phyloP scores from a whole-genome alignment of 2,113 vertebrate species.

The Ptilonorhynchus violaceus region DNA sequence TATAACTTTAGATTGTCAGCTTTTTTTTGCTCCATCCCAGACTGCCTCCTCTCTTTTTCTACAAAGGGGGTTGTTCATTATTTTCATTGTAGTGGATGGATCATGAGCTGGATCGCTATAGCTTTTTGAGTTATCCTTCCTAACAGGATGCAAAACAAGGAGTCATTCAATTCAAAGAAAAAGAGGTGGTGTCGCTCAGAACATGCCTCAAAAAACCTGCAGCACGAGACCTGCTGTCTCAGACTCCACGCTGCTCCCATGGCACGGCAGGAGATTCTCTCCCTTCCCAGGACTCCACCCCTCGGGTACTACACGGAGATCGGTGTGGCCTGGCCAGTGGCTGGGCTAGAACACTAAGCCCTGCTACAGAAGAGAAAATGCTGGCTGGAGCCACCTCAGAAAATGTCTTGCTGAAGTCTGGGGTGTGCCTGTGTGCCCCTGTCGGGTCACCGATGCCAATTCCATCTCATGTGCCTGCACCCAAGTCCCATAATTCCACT shows the following conservation, averaged over 20 bases:
- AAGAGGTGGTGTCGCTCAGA: neutral
- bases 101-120: neutral
- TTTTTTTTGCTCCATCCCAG: neutral
- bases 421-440: neutral
- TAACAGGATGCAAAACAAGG: neutral
- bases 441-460: neutral
- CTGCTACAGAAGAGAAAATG: neutral
- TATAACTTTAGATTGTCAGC: neutral
- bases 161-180: neutral
- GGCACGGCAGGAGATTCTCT: neutral
- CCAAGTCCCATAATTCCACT: neutral
- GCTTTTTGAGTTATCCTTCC: neutral
- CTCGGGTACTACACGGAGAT: neutral
- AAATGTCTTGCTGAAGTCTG: neutral
- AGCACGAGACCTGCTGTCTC: neutral
- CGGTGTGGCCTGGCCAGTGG: accelerated
- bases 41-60: neutral
- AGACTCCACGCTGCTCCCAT: neutral
- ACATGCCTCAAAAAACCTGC: neutral
- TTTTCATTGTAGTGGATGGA: neutral
- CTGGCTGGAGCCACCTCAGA: too few relatives aligned
- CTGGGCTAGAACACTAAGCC: neutral
- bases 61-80: neutral
- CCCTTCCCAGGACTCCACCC: neutral
- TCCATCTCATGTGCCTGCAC: neutral